Conservation (phyloP, 2,113 vertebrate genomes). For the Neodontobutis hainanensis region DNA sequence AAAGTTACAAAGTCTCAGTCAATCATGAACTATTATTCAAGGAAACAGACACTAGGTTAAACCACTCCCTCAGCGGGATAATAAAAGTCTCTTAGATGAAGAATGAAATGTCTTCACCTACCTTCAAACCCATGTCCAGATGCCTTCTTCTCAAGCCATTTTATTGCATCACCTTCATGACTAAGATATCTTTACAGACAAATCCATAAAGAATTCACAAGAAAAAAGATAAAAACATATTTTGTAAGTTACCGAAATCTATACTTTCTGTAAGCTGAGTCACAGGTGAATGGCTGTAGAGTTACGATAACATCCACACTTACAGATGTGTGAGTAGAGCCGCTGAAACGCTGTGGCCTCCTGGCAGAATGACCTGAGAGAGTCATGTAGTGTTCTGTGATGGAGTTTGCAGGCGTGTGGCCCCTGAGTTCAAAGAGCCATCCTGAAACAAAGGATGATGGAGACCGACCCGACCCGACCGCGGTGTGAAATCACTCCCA, state of each 20-base stretch:
- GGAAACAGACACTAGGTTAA: too few species aligned
- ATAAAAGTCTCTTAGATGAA: too few species aligned
- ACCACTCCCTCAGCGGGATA: too few species aligned
- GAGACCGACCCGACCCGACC: conserved; percentile 62
- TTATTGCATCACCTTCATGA: too few species aligned
- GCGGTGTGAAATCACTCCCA: conserved; percentile 72
- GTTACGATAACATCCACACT: conserved; percentile 32
- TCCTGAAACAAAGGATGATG: conserved; percentile 59
- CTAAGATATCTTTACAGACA: too few species aligned
- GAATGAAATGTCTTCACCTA: too few species aligned
- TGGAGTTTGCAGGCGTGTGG: conserved; percentile 61
- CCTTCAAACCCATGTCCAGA: too few species aligned
- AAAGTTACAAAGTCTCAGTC: too few species aligned
- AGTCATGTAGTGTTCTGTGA: conserved; percentile 71
- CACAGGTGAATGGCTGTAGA: conserved; percentile 24
- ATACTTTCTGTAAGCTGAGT: background rate
- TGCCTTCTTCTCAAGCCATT: too few species aligned
- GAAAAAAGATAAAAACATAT: too few species aligned
- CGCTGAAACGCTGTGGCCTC: conserved; percentile 45
- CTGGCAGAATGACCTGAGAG: conserved; percentile 55
- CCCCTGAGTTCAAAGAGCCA: conserved; percentile 61
- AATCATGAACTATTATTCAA: too few species aligned
- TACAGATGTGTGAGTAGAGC: conserved; percentile 40
- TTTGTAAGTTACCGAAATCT: background rate
- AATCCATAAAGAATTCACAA: too few species aligned